Percentiles rank a stretch among this genome's conserved stretches.
phyloP scores from a whole-genome alignment of 2,113 vertebrate genomes.

The Mastomys natalensis region DNA sequence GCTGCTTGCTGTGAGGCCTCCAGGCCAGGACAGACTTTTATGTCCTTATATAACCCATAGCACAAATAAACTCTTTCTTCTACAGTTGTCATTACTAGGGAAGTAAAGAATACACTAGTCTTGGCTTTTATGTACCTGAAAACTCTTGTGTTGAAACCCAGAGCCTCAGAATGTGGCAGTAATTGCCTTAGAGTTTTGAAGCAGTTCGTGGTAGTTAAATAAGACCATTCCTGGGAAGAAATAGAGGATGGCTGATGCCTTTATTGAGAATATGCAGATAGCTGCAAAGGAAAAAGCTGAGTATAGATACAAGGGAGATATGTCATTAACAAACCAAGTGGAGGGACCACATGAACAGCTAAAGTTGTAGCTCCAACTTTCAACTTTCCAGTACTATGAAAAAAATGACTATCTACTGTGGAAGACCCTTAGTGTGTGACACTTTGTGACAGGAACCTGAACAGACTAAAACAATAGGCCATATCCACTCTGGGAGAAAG shows the following conservation, averaged over 20 bases:
- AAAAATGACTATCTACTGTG: neutral
- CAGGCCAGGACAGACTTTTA: neutral
- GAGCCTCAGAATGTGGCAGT: neutral
- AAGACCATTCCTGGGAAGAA: neutral
- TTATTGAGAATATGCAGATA: neutral
- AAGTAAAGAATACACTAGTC: neutral
- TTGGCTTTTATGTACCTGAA: neutral
- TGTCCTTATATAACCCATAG: neutral
- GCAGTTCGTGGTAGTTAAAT: neutral
- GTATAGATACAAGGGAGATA: neutral
- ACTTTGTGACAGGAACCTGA: neutral
- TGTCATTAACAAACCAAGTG: neutral
- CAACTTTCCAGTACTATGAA: neutral
- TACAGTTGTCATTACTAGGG: neutral
- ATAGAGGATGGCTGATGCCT: neutral
- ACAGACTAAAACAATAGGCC: neutral
- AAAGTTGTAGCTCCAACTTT: neutral
- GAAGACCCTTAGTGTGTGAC: neutral
- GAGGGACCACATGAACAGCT: neutral
- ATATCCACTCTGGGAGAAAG: neutral
- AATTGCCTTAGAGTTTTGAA: neutral
- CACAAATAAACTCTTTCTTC: neutral
- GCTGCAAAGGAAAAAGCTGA: neutral
- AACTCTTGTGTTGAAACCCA: neutral
- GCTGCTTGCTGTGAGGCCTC: neutral